Evolutionary conservation across 2,797 vertebrate genomes (phyloP).

Genomic region (Bradypodion ventrale): DNA sequence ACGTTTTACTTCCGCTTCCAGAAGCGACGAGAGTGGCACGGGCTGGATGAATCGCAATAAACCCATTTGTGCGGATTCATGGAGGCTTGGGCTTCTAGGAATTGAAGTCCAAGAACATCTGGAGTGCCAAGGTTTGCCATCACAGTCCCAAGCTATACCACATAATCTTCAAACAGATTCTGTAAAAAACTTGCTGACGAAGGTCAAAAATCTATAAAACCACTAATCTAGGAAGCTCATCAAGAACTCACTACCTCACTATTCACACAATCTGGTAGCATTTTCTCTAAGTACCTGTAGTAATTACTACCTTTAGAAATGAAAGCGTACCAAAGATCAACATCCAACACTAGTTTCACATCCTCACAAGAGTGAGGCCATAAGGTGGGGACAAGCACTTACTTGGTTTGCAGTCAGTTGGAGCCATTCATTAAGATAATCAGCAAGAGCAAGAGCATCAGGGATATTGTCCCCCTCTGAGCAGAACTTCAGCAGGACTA

Average conservation of each 20-base stretch:
- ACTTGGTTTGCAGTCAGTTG: constrained; percentile 84
- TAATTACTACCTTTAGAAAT: not conserved
- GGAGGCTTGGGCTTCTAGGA: too few species aligned
- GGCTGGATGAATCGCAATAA: too few species aligned
- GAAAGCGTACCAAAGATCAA: not conserved
- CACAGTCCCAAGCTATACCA: not conserved
- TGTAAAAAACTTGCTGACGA: not conserved
- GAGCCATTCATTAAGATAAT: constrained; percentile 92
- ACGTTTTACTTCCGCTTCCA: too few species aligned
- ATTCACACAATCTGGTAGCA: not conserved
- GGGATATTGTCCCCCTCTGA: constrained; percentile 98
- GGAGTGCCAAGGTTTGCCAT: too few species aligned
- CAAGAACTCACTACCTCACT: not conserved
- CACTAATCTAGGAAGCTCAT: not conserved
- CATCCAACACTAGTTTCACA: not conserved
- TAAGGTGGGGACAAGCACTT: constrained; percentile 71
- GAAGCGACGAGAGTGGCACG: too few species aligned
- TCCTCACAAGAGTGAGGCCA: too few species aligned
- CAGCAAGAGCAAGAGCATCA: constrained; percentile 87
- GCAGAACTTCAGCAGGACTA: constrained; percentile 91
- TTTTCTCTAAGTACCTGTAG: not conserved
- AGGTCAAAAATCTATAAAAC: not conserved
- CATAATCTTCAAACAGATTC: not conserved
- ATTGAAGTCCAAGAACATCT: too few species aligned
- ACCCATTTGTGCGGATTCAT: too few species aligned